Evolutionary conservation across 1,140 invertebrate genomes (phyloP), one percentile per base, ranked within the genome.

Genomic region (Zaprionus africanus): DNA sequence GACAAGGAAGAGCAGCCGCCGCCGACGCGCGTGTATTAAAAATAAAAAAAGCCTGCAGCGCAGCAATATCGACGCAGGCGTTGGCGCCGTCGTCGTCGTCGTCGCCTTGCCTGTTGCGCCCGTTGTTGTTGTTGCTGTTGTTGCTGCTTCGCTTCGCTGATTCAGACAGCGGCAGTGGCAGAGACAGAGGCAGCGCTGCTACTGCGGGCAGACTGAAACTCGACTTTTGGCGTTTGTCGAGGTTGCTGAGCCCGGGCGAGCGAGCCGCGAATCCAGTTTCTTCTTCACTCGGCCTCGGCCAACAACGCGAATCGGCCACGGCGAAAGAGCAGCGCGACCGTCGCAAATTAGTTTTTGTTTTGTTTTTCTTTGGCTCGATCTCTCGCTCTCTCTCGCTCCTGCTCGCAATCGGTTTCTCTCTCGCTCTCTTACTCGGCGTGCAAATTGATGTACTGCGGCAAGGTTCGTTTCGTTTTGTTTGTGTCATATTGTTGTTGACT

Each of bases 201-300:
- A 58, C 75, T 43, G 76, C 38, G 34, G 49, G 76, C 38, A 24
- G 41, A 60, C 82, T 60, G 69, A 81, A 84, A 81, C 82, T 84
- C 82, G 82, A 84, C 82, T 85, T 85, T 86, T 60, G 82, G 69
- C 78, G 78, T 82, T 87, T 87, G 84, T 71, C 83, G 83, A 88
- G 83, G 71, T 88, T 76, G 84, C 84, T 78, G 81, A 85, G 78
- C 84, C 75, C 85, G 78, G 76, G 66, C 78, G 49, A 63, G 46
- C 78, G 77, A 81, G 71, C 68, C 70, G 67, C 81, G 81, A 87
- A 88, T 87, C 84, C 84, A 87, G 84, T 87, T 87, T 87, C 84
- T 88, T 88, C 85, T 87, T 88, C 81, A 88, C 83, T 79, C 69
- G 78, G 72, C 66, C 73, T 76, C 73, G 73, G 67, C 73, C 17